Evolutionary conservation across 2,888 invertebrate species (phyloP).

Genomic region (Resseliella maxima): DNA sequence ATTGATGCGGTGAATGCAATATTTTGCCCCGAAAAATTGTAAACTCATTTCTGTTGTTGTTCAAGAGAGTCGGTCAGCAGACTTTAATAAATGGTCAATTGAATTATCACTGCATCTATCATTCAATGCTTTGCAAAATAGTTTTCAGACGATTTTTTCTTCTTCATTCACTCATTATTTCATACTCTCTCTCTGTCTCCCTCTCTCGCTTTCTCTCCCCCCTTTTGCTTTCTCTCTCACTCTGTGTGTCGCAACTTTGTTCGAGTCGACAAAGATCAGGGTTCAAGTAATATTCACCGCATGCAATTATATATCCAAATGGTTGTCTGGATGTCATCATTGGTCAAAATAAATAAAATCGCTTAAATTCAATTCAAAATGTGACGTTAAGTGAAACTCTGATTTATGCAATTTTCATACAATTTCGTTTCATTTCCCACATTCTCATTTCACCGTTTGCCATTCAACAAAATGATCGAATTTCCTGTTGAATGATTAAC

Average conservation of each 20-base stretch:
- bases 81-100: slow-evolving; percentile 45
- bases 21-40: background rate
- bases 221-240: background rate
- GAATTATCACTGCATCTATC: slow-evolving; percentile 17
- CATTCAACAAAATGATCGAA: background rate
- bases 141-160: too few species aligned
- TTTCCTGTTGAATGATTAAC: background rate
- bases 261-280: slow-evolving; percentile 11
- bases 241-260: background rate
- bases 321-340: slow-evolving; percentile 18
- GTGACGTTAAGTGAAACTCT: slow-evolving; percentile 14
- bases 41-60: background rate
- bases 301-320: slow-evolving; percentile 33
- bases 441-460: background rate
- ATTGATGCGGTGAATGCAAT: slow-evolving; percentile 45
- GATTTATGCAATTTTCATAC: slow-evolving; percentile 37
- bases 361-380: slow-evolving; percentile 37
- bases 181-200: background rate
- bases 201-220: background rate
- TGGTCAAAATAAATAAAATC: slow-evolving; percentile 46
- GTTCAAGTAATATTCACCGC: background rate
- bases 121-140: background rate
- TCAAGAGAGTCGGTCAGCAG: background rate
- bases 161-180: background rate
- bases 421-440: background rate